Conservation (phyloP, 2,888 invertebrate species). For the Girardia tigrina region DNA sequence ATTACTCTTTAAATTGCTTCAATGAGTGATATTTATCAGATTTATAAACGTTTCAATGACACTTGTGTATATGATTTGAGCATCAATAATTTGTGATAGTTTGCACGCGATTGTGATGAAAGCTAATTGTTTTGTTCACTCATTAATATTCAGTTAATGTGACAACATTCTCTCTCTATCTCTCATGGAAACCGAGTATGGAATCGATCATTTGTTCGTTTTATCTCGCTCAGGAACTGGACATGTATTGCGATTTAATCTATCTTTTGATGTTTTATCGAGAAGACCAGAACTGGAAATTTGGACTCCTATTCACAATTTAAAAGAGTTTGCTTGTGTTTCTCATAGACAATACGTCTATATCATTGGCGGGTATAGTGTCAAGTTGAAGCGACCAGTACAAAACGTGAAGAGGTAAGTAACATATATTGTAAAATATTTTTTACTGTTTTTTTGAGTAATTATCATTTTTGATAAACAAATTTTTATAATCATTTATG, state of each 20-base stretch:
- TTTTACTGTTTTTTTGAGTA: too few species aligned
- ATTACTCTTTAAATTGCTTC: too few species aligned
- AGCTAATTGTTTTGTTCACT: neutral
- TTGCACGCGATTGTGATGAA: neutral
- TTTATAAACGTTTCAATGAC: too few species aligned
- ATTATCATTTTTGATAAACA: too few species aligned
- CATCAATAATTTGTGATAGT: neutral
- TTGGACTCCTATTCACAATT: neutral
- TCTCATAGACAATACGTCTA: neutral
- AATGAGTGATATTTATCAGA: too few species aligned
- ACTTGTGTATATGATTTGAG: too few species aligned
- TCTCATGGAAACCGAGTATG: neutral
- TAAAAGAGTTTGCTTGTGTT: conserved; percentile 15
- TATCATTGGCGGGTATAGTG: neutral
- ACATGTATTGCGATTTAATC: neutral
- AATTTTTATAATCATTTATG: too few species aligned
- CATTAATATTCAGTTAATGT: neutral
- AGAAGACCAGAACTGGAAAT: neutral
- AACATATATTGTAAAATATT: too few species aligned
- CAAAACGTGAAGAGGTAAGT: neutral
- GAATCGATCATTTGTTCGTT: neutral
- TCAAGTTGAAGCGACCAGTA: neutral
- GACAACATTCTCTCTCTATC: too few species aligned
- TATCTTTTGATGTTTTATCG: neutral
- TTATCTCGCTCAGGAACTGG: neutral